phyloP scores from a whole-genome alignment of 2,797 vertebrate genomes.

The Falco biarmicus region DNA sequence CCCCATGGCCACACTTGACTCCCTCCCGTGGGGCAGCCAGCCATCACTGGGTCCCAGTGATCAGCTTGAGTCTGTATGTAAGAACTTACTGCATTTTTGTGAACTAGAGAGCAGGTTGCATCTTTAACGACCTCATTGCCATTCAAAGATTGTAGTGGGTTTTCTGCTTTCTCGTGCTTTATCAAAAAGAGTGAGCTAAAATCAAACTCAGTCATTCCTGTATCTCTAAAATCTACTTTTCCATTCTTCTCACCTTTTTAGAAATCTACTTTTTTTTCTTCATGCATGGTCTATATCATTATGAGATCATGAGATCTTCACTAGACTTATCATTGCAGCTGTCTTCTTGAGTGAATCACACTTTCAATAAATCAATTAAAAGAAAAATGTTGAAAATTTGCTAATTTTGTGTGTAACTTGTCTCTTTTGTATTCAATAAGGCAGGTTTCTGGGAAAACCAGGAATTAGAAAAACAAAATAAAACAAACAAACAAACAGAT shows the following conservation, averaged over 20 bases:
- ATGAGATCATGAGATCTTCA: neutral
- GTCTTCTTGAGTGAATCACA: neutral
- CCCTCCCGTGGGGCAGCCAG: rapidly evolving
- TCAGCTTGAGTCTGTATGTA: neutral
- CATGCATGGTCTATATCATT: neutral
- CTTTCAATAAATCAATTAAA: neutral
- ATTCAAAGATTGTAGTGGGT: neutral
- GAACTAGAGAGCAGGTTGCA: neutral
- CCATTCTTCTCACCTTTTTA: neutral
- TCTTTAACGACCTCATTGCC: neutral
- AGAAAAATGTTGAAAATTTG: neutral
- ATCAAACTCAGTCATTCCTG: neutral
- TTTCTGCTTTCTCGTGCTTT: neutral
- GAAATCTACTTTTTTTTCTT: neutral
- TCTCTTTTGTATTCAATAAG: neutral
- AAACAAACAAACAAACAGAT: neutral
- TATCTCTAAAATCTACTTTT: neutral
- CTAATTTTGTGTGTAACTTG: neutral
- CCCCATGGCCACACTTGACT: neutral
- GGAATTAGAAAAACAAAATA: neutral
- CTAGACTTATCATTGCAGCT: neutral
- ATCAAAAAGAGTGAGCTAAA: neutral
- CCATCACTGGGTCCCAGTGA: neutral
- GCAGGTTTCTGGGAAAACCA: neutral
- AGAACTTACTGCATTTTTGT: neutral